A percentile compares a stretch with the other conserved stretches of the same genome.
phyloP scores from a whole-genome alignment of 2,888 invertebrate species.

The Aproaerema taeniolella region DNA sequence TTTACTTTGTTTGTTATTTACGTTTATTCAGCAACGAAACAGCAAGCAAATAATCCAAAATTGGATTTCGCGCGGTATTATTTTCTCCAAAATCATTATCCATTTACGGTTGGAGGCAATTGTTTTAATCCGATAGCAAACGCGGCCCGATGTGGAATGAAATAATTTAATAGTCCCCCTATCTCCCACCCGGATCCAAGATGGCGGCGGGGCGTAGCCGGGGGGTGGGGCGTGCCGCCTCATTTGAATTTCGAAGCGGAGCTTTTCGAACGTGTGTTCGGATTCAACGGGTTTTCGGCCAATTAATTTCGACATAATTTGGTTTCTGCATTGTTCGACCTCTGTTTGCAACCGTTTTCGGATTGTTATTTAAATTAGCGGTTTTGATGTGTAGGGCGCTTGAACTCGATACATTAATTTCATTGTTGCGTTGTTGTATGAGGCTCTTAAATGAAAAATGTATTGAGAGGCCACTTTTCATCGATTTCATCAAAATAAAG shows the following conservation, averaged over 20 bases:
- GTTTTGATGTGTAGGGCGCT: conserved; percentile 20
- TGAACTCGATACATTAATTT: conserved; percentile 6
- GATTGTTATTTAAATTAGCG: conserved; percentile 57
- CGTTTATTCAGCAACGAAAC: no score
- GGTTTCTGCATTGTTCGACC: conserved; percentile 41
- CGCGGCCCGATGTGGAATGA: conserved; percentile 73
- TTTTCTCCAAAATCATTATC: conserved; percentile 74
- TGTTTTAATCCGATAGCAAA: conserved; percentile 74
- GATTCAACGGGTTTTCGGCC: conserved; percentile 67
- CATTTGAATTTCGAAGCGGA: conserved; percentile 75
- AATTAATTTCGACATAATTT: conserved; percentile 72
- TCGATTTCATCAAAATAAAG: no score
- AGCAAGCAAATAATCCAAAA: neutral
- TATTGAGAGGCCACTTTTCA: no score
- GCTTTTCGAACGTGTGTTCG: conserved; percentile 71
- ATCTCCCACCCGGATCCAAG: conserved; percentile 58
- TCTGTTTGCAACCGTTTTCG: conserved; percentile 44
- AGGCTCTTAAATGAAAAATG: no score
- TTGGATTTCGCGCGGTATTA: conserved; percentile 62
- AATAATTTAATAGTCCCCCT: conserved; percentile 74
- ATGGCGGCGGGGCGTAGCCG: conserved; percentile 72
- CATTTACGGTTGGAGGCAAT: conserved; percentile 75
- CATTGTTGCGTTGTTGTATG: no score
- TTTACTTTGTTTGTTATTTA: no score
- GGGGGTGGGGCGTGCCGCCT: conserved; percentile 71